Conservation (phyloP, 23 tunicate species). For the Trididemnum clinides region DNA sequence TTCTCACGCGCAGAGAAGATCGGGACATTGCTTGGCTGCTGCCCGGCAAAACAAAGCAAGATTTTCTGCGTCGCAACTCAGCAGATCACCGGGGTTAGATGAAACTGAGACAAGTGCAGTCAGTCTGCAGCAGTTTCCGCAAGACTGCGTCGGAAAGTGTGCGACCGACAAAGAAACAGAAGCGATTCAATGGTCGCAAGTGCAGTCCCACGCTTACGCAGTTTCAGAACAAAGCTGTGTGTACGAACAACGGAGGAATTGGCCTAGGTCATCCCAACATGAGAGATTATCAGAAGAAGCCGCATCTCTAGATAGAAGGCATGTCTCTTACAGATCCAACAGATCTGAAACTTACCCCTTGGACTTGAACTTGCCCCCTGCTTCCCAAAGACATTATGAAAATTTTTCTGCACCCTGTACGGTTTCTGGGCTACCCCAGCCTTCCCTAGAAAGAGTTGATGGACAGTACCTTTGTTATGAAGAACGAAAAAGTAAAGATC, state of each 20-base stretch:
- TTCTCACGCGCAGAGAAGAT: not conserved
- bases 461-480: not conserved
- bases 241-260: not conserved
- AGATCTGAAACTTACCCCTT: too few relatives aligned
- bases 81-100: not conserved
- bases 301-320: too few relatives aligned
- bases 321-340: too few relatives aligned
- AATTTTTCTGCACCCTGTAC: not conserved
- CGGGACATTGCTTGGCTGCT: conserved; percentile 19
- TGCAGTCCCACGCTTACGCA: not conserved
- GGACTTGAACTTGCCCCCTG: too few relatives aligned
- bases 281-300: not conserved
- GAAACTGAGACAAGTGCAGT: not conserved
- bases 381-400: conserved; percentile 1
- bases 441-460: not conserved
- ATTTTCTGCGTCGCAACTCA: conserved; percentile 21
- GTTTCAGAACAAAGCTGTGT: not conserved
- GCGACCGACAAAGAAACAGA: too few relatives aligned
- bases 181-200: not conserved
- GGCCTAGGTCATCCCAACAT: too few relatives aligned
- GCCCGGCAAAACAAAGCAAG: conserved; percentile 6
- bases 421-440: not conserved
- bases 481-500: not conserved
- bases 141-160: not conserved
- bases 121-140: not conserved